Percentiles rank a stretch among this genome's conserved stretches.
Conservation (phyloP, 2,797 vertebrate genomes). For the Gobionotothen gibberifrons region DNA sequence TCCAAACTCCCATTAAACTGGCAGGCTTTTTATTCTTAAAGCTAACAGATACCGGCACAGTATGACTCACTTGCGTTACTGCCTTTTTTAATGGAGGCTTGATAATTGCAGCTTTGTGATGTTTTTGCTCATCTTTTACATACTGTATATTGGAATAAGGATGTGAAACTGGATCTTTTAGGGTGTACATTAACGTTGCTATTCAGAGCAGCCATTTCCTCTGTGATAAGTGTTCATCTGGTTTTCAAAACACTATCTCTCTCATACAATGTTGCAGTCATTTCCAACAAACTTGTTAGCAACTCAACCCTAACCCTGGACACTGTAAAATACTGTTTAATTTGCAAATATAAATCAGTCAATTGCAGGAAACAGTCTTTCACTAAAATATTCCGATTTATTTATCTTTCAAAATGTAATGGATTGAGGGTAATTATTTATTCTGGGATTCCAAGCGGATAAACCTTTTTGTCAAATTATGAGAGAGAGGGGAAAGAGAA, state of each 20-base stretch:
- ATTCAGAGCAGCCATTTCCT: not conserved
- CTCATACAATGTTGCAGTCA: not conserved
- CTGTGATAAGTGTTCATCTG: not conserved
- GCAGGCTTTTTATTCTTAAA: not conserved
- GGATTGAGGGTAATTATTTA: too few species aligned
- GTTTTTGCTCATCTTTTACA: not conserved
- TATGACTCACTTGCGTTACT: conserved; percentile 14
- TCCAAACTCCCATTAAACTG: not conserved
- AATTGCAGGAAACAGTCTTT: too few species aligned
- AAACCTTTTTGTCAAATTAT: too few species aligned
- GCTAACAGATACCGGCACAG: not conserved
- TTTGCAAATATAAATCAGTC: too few species aligned
- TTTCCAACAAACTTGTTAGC: not conserved
- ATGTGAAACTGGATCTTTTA: not conserved
- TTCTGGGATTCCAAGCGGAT: too few species aligned
- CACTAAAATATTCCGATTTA: too few species aligned
- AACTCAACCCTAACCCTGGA: not conserved
- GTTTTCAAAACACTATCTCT: not conserved
- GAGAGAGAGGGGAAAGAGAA: too few species aligned
- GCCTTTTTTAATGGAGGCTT: not conserved
- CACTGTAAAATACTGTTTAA: too few species aligned
- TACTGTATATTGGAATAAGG: not conserved
- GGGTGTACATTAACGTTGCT: not conserved
- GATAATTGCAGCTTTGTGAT: not conserved
- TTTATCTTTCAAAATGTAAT: too few species aligned